Conservation (phyloP, 2,797 vertebrate species). For the Cynodonichthys magdalenae region DNA sequence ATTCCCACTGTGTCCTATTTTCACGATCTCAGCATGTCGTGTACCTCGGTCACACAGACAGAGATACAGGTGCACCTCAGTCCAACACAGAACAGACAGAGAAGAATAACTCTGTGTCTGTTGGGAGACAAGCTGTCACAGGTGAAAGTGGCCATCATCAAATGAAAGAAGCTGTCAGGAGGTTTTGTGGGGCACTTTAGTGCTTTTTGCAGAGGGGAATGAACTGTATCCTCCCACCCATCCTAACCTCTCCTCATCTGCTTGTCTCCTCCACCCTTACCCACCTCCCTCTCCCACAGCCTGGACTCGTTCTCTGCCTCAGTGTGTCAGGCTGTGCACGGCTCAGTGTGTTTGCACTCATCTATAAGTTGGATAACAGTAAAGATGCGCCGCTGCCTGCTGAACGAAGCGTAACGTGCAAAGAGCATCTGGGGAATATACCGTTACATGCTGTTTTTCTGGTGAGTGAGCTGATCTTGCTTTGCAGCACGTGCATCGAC, state of each 20-base stretch:
- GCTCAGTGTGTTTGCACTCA: slow-evolving; percentile 6
- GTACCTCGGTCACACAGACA: slow-evolving; percentile 35
- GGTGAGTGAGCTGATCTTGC: slow-evolving; percentile 9
- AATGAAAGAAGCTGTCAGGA: slow-evolving; percentile 16
- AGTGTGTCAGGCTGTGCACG: slow-evolving; percentile 18
- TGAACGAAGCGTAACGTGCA: slow-evolving; percentile 9
- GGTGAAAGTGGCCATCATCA: slow-evolving; percentile 21
- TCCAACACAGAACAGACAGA: slow-evolving; percentile 23
- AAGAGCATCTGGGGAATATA: slow-evolving; percentile 12
- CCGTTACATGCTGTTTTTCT: slow-evolving; percentile 17
- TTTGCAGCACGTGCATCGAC: slow-evolving; percentile 12
- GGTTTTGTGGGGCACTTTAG: slow-evolving; percentile 6
- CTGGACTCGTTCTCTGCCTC: slow-evolving; percentile 14
- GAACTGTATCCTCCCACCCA: neutral
- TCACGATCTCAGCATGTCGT: slow-evolving; percentile 35
- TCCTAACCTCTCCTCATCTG: slow-evolving; percentile 1
- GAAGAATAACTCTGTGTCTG: slow-evolving; percentile 34
- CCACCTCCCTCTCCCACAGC: slow-evolving; percentile 15
- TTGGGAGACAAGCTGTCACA: slow-evolving; percentile 24
- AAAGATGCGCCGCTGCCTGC: slow-evolving; percentile 9
- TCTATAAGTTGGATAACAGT: slow-evolving; percentile 21
- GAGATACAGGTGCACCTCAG: slow-evolving; percentile 51
- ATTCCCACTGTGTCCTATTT: slow-evolving; percentile 2
- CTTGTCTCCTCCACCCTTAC: slow-evolving; percentile 11
- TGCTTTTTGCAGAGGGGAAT: slow-evolving; percentile 12